Conservation (phyloP, 1,140 invertebrate genomes). For the Radopholus similis region DNA sequence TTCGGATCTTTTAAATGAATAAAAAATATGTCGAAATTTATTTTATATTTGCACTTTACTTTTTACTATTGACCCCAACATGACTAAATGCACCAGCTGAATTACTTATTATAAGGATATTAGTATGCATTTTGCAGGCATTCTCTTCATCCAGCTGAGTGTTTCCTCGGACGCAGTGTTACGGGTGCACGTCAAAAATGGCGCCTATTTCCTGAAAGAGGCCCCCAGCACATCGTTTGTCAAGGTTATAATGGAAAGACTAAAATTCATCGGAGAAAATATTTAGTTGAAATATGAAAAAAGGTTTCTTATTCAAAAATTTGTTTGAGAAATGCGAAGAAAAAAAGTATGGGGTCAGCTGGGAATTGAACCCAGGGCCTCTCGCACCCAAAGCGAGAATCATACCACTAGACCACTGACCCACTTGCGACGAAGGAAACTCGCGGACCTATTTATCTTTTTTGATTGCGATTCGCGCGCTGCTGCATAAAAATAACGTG, state of each 20-base stretch:
- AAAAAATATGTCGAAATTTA: background rate
- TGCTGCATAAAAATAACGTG: too few species aligned
- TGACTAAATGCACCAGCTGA: background rate
- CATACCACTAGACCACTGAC: conserved; percentile 57
- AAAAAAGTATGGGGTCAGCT: conserved; percentile 45
- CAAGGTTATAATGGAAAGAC: background rate
- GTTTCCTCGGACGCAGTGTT: conserved; percentile 12
- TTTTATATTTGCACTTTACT: background rate
- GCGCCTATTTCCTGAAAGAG: conserved; percentile 28
- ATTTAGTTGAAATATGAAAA: too few species aligned
- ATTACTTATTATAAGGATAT: too few species aligned
- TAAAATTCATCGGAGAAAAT: too few species aligned
- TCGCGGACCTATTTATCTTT: too few species aligned
- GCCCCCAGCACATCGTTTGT: conserved; percentile 25
- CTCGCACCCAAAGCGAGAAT: conserved; percentile 58
- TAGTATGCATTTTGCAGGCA: too few species aligned
- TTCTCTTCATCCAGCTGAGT: conserved; percentile 26
- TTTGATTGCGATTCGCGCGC: too few species aligned
- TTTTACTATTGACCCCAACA: background rate
- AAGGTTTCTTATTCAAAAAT: too few species aligned
- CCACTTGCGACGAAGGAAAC: too few species aligned
- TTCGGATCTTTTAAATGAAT: background rate
- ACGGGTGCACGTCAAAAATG: conserved; percentile 17
- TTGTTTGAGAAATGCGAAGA: too few species aligned
- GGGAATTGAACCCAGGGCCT: conserved; percentile 56